Percentiles rank a stretch among this genome's conserved stretches.
These are phyloP conservation scores for Erynnis tages DNA, from an alignment of 2,888 invertebrate species.

Conservation along the genomic window DNA sequence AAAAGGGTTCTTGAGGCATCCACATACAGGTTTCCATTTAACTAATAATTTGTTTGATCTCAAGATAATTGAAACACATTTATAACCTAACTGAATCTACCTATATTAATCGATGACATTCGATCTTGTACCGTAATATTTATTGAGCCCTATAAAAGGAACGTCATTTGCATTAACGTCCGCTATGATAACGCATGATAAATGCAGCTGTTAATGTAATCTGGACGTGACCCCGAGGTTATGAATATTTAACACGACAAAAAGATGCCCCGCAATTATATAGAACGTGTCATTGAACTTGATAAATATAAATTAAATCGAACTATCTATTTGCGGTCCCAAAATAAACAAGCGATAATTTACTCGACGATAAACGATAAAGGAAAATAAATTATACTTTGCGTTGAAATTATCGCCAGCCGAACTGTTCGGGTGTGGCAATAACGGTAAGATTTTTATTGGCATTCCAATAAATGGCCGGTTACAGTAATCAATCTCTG, in stretches of 20 bases:
- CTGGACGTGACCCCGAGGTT: conserved; percentile 46
- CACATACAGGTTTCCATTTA: conserved; percentile 10
- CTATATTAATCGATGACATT: conserved; percentile 14
- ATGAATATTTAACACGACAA: conserved; percentile 52
- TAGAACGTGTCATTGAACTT: conserved; percentile 64
- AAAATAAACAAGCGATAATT: conserved; percentile 5
- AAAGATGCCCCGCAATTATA: conserved; percentile 54
- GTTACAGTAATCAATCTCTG: not conserved
- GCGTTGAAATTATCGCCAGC: not conserved
- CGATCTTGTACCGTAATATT: conserved; percentile 11
- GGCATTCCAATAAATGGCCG: no score
- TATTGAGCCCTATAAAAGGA: conserved; percentile 10
- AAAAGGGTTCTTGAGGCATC: no score
- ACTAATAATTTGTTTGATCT: conserved; percentile 8
- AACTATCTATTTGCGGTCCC: conserved; percentile 1
- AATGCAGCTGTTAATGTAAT: conserved; percentile 37
- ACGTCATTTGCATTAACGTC: conserved; percentile 27
- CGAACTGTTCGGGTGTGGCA: not conserved
- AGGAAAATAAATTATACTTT: not conserved
- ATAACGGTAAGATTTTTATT: no score
- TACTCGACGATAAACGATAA: not conserved
- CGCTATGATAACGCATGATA: conserved; percentile 27
- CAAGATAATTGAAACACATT: not conserved
- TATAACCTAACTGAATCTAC: conserved; percentile 1
- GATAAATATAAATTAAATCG: conserved; percentile 30